Conservation (phyloP, 1,140 invertebrate genomes). For the Patella vulgata region DNA sequence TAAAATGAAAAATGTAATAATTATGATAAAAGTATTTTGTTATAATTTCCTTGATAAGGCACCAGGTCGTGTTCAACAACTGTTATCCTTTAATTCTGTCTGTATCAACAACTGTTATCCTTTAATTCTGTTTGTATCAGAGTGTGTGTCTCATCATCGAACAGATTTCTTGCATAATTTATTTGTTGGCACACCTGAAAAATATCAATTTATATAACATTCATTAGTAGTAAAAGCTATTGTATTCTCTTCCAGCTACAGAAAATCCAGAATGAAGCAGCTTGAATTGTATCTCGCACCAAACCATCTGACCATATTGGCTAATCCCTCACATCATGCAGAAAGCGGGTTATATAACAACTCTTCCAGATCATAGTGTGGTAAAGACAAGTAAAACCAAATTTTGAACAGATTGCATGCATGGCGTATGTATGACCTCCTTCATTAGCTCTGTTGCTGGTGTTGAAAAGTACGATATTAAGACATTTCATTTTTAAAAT, state of each 20-base stretch:
- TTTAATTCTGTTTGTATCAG: constrained; percentile 29
- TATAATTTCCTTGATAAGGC: too few species aligned
- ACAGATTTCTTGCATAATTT: constrained; percentile 87
- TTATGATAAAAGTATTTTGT: too few species aligned
- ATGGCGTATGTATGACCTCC: background rate
- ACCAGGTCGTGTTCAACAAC: too few species aligned
- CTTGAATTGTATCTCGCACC: background rate
- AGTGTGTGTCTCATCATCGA: constrained; percentile 79
- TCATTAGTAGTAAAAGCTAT: too few species aligned
- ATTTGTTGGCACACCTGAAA: constrained; percentile 76
- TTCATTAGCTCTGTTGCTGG: background rate
- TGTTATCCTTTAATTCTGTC: background rate
- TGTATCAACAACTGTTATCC: constrained; percentile 31
- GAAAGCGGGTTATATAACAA: too few species aligned
- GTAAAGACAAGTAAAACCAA: too few species aligned
- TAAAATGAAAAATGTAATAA: too few species aligned
- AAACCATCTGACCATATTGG: background rate
- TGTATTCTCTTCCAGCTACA: background rate
- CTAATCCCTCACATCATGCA: too few species aligned
- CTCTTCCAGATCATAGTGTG: too few species aligned
- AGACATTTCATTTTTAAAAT: too few species aligned
- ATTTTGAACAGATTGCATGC: background rate
- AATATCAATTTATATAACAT: constrained; percentile 17
- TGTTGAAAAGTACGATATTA: background rate
- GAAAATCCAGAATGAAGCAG: too few species aligned